phyloP scores from a whole-genome alignment of 2,888 invertebrate genomes.

The Mythimna vitellina region DNA sequence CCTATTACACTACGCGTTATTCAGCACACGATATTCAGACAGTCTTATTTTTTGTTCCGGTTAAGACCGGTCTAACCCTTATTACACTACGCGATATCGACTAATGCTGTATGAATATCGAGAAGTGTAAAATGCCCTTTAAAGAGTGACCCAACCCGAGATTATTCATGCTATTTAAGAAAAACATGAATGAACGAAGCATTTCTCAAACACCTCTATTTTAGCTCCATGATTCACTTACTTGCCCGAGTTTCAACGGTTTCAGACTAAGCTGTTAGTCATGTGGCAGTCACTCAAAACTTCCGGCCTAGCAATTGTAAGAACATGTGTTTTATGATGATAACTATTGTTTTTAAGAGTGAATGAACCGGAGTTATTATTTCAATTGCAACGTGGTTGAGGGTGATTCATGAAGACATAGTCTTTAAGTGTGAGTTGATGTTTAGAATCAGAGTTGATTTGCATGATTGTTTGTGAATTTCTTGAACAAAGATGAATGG shows the following conservation, averaged over 20 bases:
- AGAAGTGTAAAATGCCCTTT: too few species aligned
- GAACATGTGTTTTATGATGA: constrained; percentile 44
- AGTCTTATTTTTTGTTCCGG: too few species aligned
- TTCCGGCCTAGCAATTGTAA: constrained; percentile 34
- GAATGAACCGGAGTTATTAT: constrained; percentile 21
- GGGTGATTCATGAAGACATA: constrained; percentile 18
- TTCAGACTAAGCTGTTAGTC: constrained; percentile 50
- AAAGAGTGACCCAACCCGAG: background rate
- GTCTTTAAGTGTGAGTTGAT: constrained; percentile 3
- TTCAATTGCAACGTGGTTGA: background rate
- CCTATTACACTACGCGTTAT: too few species aligned
- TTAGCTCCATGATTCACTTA: constrained; percentile 40
- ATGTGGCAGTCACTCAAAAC: constrained; percentile 30
- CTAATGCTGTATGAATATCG: too few species aligned
- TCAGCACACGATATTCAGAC: too few species aligned
- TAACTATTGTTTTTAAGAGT: constrained; percentile 22
- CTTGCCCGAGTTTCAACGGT: constrained; percentile 21
- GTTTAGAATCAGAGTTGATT: background rate
- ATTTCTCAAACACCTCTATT: constrained; percentile 24
- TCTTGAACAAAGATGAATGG: background rate
- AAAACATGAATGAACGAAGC: constrained; percentile 33
- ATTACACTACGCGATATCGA: too few species aligned
- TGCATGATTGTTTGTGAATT: background rate
- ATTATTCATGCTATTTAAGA: constrained; percentile 30
- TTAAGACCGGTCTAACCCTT: too few species aligned